These are phyloP conservation scores for Lepidocolaptes lacrymiger DNA, from an alignment of 2,797 vertebrate genomes.

Conservation along the genomic window DNA sequence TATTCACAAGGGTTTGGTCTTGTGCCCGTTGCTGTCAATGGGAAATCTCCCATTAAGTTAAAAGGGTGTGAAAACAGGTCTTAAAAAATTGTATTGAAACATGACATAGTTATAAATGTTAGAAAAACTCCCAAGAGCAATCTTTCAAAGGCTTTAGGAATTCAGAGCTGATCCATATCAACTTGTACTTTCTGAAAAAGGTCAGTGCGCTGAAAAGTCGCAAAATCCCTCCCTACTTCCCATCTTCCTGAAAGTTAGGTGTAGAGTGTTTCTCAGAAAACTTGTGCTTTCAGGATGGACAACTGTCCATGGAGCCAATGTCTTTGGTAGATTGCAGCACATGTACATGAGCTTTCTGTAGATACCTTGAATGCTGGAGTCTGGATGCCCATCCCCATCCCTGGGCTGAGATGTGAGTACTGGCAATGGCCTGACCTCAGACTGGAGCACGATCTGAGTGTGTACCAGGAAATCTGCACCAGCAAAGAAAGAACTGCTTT, in stretches of 20 bases:
- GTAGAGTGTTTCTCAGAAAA: not conserved
- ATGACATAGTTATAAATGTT: not conserved
- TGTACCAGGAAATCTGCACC: not conserved
- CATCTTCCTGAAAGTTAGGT: not conserved
- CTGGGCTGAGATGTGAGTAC: not conserved
- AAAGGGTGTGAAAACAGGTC: not conserved
- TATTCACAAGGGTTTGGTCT: not conserved
- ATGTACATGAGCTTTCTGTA: not conserved
- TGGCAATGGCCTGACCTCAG: not conserved
- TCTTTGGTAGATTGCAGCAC: not conserved
- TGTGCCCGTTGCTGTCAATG: not conserved
- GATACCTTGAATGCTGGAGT: not conserved
- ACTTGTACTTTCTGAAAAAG: not conserved
- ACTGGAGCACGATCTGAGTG: rapidly evolving
- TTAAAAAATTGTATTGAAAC: not conserved
- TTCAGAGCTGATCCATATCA: not conserved
- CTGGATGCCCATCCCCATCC: rapidly evolving
- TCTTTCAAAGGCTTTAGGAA: not conserved
- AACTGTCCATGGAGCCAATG: not conserved
- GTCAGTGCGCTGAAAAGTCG: rapidly evolving
- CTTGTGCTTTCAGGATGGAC: not conserved
- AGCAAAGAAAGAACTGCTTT: not conserved
- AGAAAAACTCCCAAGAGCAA: not conserved
- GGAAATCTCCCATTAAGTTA: not conserved
- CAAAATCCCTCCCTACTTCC: not conserved